phyloP scores from a whole-genome alignment of 2,888 invertebrate genomes.

The Campoplex nolae region DNA sequence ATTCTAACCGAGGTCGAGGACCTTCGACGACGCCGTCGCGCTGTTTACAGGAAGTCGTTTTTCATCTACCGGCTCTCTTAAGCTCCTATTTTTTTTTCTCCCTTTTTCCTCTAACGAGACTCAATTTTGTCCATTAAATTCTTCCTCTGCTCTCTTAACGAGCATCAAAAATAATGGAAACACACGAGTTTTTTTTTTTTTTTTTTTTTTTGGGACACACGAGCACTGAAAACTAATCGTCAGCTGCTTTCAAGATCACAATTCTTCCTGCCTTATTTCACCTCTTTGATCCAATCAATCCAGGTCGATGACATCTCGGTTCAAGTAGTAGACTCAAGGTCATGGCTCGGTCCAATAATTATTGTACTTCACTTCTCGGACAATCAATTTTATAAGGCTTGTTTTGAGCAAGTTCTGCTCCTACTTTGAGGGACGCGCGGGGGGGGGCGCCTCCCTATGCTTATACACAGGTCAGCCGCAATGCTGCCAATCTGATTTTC shows the following conservation, averaged over 20 bases:
- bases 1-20: constrained; percentile 70
- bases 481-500: too few species aligned
- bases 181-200: not conserved
- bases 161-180: too few species aligned
- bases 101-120: not conserved
- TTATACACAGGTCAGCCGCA: too few species aligned
- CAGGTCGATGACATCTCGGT: not conserved
- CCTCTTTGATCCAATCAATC: not conserved
- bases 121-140: constrained; percentile 10
- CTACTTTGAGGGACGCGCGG: too few species aligned
- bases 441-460: too few species aligned
- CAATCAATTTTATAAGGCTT: too few species aligned
- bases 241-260: not conserved
- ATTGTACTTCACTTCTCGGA: not conserved
- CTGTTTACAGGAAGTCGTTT: constrained; percentile 63
- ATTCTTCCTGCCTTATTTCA: not conserved
- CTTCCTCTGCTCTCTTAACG: too few species aligned
- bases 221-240: not conserved
- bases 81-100: not conserved
- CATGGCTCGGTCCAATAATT: not conserved
- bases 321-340: not conserved
- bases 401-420: too few species aligned
- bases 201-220: not conserved
- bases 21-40: constrained; percentile 60
- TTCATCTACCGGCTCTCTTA: not conserved